Evolutionary conservation across 2,113 vertebrate species (phyloP).

Genomic region (Plecotus auritus): DNA sequence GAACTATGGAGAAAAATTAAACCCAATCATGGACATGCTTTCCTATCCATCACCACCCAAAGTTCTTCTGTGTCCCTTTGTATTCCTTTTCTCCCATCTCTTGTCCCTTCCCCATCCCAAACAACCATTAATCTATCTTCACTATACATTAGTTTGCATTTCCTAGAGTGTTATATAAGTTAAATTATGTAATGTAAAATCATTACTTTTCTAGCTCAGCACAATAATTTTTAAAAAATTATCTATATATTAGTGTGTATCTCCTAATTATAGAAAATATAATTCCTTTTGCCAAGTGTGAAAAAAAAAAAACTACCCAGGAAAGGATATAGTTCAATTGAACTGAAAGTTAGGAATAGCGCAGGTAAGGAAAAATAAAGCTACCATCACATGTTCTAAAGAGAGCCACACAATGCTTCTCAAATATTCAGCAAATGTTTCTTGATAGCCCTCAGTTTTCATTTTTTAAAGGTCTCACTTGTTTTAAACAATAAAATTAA

Average conservation of each 20-base stretch:
- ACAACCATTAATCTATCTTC: neutral
- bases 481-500: slow-evolving; percentile 10
- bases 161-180: neutral
- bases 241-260: too few species aligned
- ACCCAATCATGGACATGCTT: neutral
- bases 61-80: neutral
- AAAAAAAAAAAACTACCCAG: neutral
- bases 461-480: neutral
- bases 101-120: fast-evolving
- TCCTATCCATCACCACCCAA: neutral
- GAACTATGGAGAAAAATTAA: neutral
- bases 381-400: neutral
- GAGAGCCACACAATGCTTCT: neutral
- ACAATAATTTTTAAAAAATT: neutral
- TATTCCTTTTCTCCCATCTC: neutral
- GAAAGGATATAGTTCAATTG: neutral
- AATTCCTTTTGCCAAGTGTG: neutral
- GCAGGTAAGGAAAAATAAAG: neutral
- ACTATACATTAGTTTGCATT: neutral
- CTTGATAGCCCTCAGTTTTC: neutral
- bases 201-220: neutral
- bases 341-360: neutral
- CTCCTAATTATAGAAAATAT: neutral
- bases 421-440: neutral
- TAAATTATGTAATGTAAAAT: neutral